Evolutionary conservation across 2,797 vertebrate genomes (phyloP).

Genomic region (Melanotaenia boesemani): DNA sequence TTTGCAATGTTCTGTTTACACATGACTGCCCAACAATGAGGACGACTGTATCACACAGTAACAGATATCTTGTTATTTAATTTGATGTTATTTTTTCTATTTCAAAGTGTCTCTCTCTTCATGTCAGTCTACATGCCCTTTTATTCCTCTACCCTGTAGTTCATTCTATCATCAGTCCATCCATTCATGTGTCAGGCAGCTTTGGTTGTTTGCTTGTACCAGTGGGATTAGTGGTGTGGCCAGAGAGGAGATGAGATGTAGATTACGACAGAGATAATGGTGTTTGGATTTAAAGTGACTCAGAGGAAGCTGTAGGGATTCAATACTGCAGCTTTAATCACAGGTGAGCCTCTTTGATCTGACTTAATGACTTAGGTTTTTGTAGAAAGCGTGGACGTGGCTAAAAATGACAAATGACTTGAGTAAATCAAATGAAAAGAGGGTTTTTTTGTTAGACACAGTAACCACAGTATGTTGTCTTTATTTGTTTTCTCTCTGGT

Average conservation of each 20-base stretch:
- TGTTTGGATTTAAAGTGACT: conserved; percentile 71
- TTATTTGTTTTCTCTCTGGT: conserved; percentile 2
- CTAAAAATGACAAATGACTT: conserved; percentile 6
- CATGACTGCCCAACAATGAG: neutral
- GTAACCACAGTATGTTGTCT: neutral
- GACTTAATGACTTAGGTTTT: conserved; percentile 41
- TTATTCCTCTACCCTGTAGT: conserved; percentile 3
- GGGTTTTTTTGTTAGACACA: neutral
- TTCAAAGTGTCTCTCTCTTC: neutral
- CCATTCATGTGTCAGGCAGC: conserved; percentile 35
- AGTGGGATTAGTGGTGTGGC: conserved; percentile 68
- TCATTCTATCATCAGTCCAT: conserved; percentile 13
- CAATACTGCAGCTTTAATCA: conserved; percentile 67
- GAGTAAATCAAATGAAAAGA: conserved; percentile 13
- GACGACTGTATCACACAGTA: neutral
- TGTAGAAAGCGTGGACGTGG: conserved; percentile 8
- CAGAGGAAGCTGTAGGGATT: conserved; percentile 48
- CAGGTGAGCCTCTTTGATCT: conserved; percentile 65
- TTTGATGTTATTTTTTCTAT: neutral
- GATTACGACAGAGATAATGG: conserved; percentile 79
- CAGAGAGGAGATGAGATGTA: conserved; percentile 75
- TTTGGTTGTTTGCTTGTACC: conserved; percentile 44
- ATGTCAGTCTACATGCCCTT: conserved; percentile 3
- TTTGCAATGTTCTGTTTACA: conserved; percentile 7
- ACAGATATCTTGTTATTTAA: neutral